Conservation (phyloP, 2,113 vertebrate genomes). For the Candoia aspera region DNA sequence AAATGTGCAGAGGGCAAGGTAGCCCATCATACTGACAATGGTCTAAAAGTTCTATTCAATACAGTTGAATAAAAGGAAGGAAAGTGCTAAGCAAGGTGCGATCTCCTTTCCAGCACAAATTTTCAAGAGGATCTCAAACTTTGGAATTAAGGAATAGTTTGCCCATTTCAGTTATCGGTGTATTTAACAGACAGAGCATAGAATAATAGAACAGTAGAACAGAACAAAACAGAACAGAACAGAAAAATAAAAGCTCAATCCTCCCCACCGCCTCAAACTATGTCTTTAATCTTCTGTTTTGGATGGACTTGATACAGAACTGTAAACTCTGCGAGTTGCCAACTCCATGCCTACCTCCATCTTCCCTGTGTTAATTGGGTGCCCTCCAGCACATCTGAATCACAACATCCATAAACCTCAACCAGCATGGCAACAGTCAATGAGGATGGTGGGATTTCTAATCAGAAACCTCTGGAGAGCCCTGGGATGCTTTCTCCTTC, state of each 20-base stretch:
- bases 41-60: background rate
- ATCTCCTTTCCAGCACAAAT: background rate
- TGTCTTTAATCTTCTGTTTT: background rate
- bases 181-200: background rate
- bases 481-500: no score
- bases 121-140: background rate
- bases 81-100: background rate
- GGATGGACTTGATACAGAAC: background rate
- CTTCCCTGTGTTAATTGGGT: constrained; percentile 18
- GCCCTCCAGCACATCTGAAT: background rate
- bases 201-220: no score
- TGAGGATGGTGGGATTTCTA: background rate
- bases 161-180: background rate
- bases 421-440: background rate
- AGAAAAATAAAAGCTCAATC: background rate
- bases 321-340: constrained; percentile 6
- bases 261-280: background rate
- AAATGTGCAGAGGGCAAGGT: background rate
- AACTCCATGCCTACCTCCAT: constrained; percentile 2
- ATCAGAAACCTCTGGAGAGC: background rate
- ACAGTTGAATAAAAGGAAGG: no score
- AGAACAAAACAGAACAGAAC: no score
- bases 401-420: background rate
- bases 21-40: background rate
- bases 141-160: background rate